Evolutionary conservation across 2,888 invertebrate species (phyloP), one percentile per base, ranked within the genome.

Genomic region (Pardosa pseudoannulata): DNA sequence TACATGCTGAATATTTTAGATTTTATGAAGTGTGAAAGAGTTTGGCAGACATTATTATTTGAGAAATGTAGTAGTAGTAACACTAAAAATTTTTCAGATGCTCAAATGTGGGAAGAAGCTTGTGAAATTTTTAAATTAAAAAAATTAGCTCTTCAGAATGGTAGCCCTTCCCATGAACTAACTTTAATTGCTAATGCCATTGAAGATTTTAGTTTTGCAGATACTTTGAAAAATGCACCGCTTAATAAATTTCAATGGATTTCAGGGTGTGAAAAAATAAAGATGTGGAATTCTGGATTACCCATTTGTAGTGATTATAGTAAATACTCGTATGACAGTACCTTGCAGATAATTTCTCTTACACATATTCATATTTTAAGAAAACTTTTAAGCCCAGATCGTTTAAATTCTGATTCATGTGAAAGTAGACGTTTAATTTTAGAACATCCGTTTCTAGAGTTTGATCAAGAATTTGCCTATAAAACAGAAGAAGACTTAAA

Each of bases 91-190:
- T 6, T 5, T 23, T 13, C 13, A 16, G 39, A 68, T 9, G 28
- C 50, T 2, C 41, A 78, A 39, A 41, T 83, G 62, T 78, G 83
- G 83, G 13, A 78, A 27, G 83, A 85, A 73, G 83, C 78, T 31
- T 78, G 78, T 23, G 36, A 72, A 68, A 16, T 73, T 50, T 83
- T 83, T 41, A 46, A 68, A 11, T 56, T 41, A 32, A 85, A 85
- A 16, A 78, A 78, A 31, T 46, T 31, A 29, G 72, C 67, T 2
- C 50, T 85, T 3, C 32, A 67, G 56, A 73, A 27, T 19, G 83
- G 83, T 0, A 78, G 70, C n/a, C 46, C 27, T 13, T 79, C 79
- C 0, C 19, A 46, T 0, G 64, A 64, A 31, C 70, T 87, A 56
- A 46, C 39, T 39, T 0, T 28, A 1, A 72, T 80, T 23, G 50